These are phyloP conservation scores for Tortricodes alternella DNA, from an alignment of 2,888 invertebrate species.

Conservation along the genomic window DNA sequence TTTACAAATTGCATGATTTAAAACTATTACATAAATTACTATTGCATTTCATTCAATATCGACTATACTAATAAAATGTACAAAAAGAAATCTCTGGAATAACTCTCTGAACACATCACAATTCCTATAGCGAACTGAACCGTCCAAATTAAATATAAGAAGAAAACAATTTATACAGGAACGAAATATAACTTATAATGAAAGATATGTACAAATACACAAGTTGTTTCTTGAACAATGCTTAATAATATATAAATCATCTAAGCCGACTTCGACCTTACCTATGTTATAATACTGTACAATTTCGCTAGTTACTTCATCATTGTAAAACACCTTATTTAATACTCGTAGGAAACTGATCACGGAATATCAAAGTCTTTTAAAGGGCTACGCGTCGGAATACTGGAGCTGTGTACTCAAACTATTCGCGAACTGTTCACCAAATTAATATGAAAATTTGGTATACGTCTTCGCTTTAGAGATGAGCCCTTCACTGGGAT, in stretches of 20 bases:
- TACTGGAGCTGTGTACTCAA: background rate
- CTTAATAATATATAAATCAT: conserved; percentile 63
- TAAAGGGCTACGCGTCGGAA: conserved; percentile 43
- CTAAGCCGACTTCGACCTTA: conserved; percentile 71
- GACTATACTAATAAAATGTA: conserved; percentile 76
- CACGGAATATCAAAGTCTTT: conserved; percentile 70
- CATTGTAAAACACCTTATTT: conserved; percentile 68
- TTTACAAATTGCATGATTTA: conserved; percentile 72
- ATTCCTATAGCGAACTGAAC: conserved; percentile 69
- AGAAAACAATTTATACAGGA: conserved; percentile 73
- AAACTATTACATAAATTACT: conserved; percentile 81
- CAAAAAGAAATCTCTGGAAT: conserved; percentile 63
- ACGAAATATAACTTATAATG: conserved; percentile 72
- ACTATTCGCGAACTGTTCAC: background rate
- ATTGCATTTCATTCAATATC: conserved; percentile 78
- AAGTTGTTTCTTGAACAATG: conserved; percentile 70
- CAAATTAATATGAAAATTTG: background rate
- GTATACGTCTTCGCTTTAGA: background rate
- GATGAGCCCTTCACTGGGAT: conserved; percentile 48
- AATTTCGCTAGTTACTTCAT: conserved; percentile 77
- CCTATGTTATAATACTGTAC: conserved; percentile 80
- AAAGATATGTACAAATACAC: conserved; percentile 79
- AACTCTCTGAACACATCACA: conserved; percentile 76
- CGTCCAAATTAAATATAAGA: conserved; percentile 48
- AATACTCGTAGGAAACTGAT: conserved; percentile 74